Percentiles rank a stretch among this genome's conserved stretches.
Conservation (phyloP, 2,113 vertebrate genomes). For the Phalacrocorax brasilianus region DNA sequence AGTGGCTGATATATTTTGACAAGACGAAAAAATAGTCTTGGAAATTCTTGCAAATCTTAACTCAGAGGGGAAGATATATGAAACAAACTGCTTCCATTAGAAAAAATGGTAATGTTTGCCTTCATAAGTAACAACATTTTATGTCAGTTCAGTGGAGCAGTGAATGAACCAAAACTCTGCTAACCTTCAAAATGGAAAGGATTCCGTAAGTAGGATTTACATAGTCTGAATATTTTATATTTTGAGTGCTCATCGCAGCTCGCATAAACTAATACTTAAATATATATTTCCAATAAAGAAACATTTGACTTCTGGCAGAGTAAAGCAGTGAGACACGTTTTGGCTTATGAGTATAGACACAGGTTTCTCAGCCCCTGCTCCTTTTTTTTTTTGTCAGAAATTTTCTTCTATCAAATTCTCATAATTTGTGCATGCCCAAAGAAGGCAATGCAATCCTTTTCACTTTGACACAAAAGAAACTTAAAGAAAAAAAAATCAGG, state of each 20-base stretch:
- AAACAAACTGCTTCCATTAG: slow-evolving; percentile 59
- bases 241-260: slow-evolving; percentile 67
- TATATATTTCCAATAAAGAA: slow-evolving; percentile 48
- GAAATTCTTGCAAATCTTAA: slow-evolving; percentile 53
- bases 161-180: slow-evolving; percentile 68
- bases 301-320: slow-evolving; percentile 34
- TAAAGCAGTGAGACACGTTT: slow-evolving; percentile 22
- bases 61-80: slow-evolving; percentile 24
- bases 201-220: slow-evolving; percentile 70
- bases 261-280: slow-evolving; percentile 52
- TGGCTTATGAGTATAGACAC: slow-evolving; percentile 10
- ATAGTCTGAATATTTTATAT: slow-evolving; percentile 75
- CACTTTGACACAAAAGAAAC: slow-evolving; percentile 32
- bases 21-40: slow-evolving; percentile 15
- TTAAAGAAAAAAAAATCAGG: not conserved
- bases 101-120: slow-evolving; percentile 66
- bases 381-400: not conserved
- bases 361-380: not conserved
- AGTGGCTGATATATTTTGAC: slow-evolving; percentile 53
- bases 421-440: not conserved
- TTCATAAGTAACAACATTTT: slow-evolving; percentile 63
- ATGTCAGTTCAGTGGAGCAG: slow-evolving; percentile 67
- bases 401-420: slow-evolving; percentile 5
- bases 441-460: not conserved
- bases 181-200: slow-evolving; percentile 71